Conservation (phyloP, 2,797 vertebrate species). For the Schizopygopsis malacanthus region DNA sequence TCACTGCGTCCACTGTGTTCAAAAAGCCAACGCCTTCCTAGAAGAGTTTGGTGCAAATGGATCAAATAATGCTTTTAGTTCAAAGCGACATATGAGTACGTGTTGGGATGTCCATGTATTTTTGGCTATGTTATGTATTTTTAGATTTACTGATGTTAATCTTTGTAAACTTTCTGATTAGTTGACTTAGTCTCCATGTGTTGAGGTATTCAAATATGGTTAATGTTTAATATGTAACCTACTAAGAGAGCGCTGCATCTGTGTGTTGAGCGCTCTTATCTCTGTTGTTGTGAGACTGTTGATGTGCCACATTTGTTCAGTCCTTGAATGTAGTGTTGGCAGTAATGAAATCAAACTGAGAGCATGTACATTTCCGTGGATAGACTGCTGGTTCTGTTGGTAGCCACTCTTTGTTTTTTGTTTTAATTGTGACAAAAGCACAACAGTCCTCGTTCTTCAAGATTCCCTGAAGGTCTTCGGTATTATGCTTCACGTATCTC, state of each 20-base stretch:
- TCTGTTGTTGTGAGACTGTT: conserved; percentile 59
- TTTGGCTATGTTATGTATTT: conserved; percentile 33
- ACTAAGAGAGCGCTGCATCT: not conserved
- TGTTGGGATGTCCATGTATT: conserved; percentile 10
- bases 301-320: conserved; percentile 64
- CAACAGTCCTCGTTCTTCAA: not conserved
- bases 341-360: conserved; percentile 55
- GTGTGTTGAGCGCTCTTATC: not conserved
- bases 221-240: conserved; percentile 29
- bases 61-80: not conserved
- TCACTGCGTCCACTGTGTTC: not conserved
- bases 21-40: not conserved
- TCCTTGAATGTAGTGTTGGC: conserved; percentile 74
- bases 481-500: not conserved
- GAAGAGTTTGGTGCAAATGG: not conserved
- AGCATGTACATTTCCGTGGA: not conserved
- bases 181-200: conserved; percentile 67
- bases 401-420: not conserved
- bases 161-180: conserved; percentile 59
- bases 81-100: not conserved
- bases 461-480: not conserved
- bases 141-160: conserved; percentile 52
- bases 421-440: conserved; percentile 17
- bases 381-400: not conserved
- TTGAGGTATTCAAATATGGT: conserved; percentile 59